A percentile compares a stretch with the other conserved stretches of the same genome.
Conservation (phyloP, 2,888 invertebrate genomes). For the Branchinecta sandiegonensis region DNA sequence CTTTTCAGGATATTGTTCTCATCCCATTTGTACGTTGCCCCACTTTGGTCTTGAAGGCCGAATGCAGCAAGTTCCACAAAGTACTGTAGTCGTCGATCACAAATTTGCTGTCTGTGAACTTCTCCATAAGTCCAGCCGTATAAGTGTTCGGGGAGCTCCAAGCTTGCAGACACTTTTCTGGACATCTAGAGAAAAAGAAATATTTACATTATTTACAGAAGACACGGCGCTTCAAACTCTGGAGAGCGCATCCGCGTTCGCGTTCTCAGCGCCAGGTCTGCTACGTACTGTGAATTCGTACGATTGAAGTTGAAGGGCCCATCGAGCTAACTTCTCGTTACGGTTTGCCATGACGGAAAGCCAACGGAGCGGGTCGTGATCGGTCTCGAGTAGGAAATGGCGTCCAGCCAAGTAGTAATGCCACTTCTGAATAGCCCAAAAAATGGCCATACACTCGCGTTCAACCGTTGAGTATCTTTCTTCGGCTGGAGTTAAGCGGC, state of each 20-base stretch:
- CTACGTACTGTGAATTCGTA: constrained; percentile 28
- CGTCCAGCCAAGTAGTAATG: constrained; percentile 28
- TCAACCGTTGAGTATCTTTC: constrained; percentile 29
- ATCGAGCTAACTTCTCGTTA: constrained; percentile 27
- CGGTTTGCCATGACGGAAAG: constrained; percentile 24
- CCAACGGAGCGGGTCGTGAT: constrained; percentile 29
- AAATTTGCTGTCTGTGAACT: no score
- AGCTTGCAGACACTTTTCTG: no score
- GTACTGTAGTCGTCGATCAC: no score
- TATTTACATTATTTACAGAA: no score
- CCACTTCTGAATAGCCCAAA: constrained; percentile 28
- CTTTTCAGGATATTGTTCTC: no score
- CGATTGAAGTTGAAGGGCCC: constrained; percentile 27
- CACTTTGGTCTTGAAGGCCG: no score
- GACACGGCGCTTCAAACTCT: background rate
- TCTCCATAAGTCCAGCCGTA: no score
- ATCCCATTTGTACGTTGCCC: no score
- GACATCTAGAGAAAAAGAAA: no score
- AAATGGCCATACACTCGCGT: constrained; percentile 28
- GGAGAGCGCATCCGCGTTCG: constrained; percentile 26
- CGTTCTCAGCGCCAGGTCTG: constrained; percentile 26
- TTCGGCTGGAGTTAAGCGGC: constrained; percentile 26
- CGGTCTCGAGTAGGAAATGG: constrained; percentile 28
- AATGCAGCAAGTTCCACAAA: no score
- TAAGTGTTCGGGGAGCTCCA: no score